Percentiles rank a stretch among this genome's conserved stretches.
Evolutionary conservation across 2,888 invertebrate species (phyloP).

Genomic region (Rhagonycha fulva): DNA sequence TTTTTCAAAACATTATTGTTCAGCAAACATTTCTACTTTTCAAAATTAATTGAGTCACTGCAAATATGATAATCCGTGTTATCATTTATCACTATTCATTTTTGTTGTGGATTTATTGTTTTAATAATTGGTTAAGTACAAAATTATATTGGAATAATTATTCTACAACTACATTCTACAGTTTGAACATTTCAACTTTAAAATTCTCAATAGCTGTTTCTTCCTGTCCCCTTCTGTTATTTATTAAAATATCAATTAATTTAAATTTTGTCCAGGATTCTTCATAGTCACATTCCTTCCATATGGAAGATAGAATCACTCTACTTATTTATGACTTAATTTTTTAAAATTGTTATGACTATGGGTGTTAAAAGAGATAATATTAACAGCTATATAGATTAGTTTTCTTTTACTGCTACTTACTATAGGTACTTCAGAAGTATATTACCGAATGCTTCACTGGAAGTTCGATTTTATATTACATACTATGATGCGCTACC

Average conservation of each 20-base stretch:
- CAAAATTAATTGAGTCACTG: too few relatives aligned
- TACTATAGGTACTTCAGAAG: too few relatives aligned
- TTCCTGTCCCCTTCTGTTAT: neutral
- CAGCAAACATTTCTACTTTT: too few relatives aligned
- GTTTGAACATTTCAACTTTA: too few relatives aligned
- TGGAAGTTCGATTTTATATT: neutral
- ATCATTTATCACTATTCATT: neutral
- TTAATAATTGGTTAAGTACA: neutral
- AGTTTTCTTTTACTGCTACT: too few relatives aligned
- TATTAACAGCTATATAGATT: too few relatives aligned
- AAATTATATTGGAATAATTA: neutral
- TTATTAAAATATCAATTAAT: neutral
- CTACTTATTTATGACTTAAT: neutral
- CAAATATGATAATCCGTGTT: neutral
- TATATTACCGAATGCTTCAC: neutral
- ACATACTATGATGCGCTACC: neutral
- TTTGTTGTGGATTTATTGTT: neutral
- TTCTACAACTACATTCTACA: too few relatives aligned
- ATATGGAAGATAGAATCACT: too few relatives aligned
- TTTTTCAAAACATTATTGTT: neutral
- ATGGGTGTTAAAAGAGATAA: too few relatives aligned
- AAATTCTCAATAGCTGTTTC: too few relatives aligned
- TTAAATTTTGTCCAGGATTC: neutral
- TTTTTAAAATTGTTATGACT: neutral
- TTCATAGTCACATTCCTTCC: too few relatives aligned